Percentiles rank a stretch among this genome's conserved stretches.
phyloP scores from a whole-genome alignment of 2,113 vertebrate species.

The Rhipidura dahli region DNA sequence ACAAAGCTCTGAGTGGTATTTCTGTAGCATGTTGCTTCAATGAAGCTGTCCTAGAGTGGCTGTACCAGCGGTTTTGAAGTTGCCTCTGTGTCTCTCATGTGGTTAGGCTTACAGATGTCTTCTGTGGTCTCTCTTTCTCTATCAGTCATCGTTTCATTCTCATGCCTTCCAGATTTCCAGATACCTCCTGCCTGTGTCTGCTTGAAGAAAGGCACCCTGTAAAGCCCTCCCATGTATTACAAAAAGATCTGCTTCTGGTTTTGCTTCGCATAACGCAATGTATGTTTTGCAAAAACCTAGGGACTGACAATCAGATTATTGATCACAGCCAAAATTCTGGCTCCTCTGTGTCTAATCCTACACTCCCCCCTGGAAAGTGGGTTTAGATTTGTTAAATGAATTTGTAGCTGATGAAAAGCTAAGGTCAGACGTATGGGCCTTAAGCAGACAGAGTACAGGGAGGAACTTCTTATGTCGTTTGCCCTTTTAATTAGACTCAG shows the following conservation, averaged over 20 bases:
- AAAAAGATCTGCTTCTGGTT: constrained; percentile 56
- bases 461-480: neutral
- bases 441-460: neutral
- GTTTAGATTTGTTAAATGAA: constrained; percentile 25
- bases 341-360: constrained; percentile 53
- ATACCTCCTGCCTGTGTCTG: constrained; percentile 51
- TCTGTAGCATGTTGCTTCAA: constrained; percentile 40
- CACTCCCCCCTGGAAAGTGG: neutral
- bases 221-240: constrained; percentile 57
- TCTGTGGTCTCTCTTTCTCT: constrained; percentile 55
- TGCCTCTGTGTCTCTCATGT: constrained; percentile 60
- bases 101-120: constrained; percentile 58
- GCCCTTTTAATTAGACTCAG: neutral
- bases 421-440: neutral
- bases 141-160: constrained; percentile 34
- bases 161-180: constrained; percentile 61
- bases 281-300: constrained; percentile 19
- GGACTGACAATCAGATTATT: constrained; percentile 55
- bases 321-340: constrained; percentile 45
- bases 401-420: constrained; percentile 26
- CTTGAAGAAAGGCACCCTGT: constrained; percentile 34
- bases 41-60: constrained; percentile 52
- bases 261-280: neutral
- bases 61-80: constrained; percentile 51
- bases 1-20: constrained; percentile 5